Percentiles rank a stretch among this genome's conserved stretches.
Evolutionary conservation across 1,140 invertebrate species (phyloP).

Genomic region (Pentalonia nigronervosa): DNA sequence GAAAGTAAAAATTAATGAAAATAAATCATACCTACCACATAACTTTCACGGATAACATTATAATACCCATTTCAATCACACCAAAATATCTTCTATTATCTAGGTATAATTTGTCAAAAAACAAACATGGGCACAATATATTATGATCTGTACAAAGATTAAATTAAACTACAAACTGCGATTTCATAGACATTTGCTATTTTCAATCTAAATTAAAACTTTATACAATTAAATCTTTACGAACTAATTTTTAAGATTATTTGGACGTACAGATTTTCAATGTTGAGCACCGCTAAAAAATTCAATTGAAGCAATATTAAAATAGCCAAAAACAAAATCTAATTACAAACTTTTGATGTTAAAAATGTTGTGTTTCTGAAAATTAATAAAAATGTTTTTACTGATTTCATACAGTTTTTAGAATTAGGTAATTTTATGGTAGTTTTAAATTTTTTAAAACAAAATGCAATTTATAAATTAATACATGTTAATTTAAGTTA

Average conservation of each 20-base stretch:
- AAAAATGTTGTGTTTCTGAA: not conserved
- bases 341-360: not conserved
- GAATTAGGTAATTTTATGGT: not conserved
- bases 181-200: not conserved
- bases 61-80: not conserved
- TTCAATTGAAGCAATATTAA: not conserved
- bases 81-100: not conserved
- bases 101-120: no score
- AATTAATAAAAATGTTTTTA: not conserved
- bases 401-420: not conserved
- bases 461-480: not conserved
- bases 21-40: not conserved
- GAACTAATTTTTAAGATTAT: not conserved
- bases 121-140: no score
- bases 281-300: not conserved
- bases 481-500: not conserved
- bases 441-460: not conserved
- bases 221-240: not conserved
- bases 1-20: not conserved
- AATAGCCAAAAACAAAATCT: not conserved
- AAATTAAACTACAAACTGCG: not conserved
- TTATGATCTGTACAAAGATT: no score
- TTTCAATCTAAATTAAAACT: not conserved
- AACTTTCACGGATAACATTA: not conserved
- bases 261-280: fast-evolving